These are phyloP conservation scores for Holothuria leucospilota DNA, from an alignment of 53 echinoderm and acorn worm genomes.

Conservation along the genomic window DNA sequence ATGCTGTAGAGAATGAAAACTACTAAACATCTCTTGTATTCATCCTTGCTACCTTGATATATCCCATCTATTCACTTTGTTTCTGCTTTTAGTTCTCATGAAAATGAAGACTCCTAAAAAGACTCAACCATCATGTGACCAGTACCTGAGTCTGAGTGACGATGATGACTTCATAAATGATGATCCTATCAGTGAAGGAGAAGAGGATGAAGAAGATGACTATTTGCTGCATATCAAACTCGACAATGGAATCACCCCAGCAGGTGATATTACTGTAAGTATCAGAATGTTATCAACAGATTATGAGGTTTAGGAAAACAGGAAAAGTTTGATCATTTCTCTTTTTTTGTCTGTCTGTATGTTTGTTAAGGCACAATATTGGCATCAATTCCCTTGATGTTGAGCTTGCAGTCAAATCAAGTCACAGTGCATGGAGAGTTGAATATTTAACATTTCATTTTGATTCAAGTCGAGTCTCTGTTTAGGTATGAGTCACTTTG, in stretches of 20 bases:
- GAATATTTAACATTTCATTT: too few species aligned
- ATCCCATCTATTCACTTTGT: not conserved
- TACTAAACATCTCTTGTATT: too few species aligned
- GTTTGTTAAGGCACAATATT: not conserved
- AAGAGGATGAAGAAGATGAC: slow-evolving; percentile 63
- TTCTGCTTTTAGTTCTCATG: not conserved
- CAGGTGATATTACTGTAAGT: slow-evolving; percentile 2
- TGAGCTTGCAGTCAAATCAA: too few species aligned
- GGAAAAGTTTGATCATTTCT: not conserved
- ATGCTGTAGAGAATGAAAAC: too few species aligned
- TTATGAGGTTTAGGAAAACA: not conserved
- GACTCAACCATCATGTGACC: not conserved
- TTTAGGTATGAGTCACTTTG: too few species aligned
- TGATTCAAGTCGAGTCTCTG: too few species aligned
- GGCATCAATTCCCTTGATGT: too few species aligned
- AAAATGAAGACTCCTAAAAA: slow-evolving; percentile 25
- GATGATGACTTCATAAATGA: slow-evolving; percentile 80
- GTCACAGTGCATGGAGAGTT: too few species aligned
- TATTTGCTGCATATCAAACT: slow-evolving; percentile 67
- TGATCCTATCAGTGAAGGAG: slow-evolving; percentile 37
- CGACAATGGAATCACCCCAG: slow-evolving; percentile 39
- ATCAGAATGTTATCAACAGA: not conserved
- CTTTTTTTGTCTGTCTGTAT: not conserved
- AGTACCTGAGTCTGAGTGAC: not conserved
- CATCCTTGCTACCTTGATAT: too few species aligned